Base-by-base conservation (phyloP, 2,888 invertebrate species). In the Allophyes oxyacanthae region DNA sequence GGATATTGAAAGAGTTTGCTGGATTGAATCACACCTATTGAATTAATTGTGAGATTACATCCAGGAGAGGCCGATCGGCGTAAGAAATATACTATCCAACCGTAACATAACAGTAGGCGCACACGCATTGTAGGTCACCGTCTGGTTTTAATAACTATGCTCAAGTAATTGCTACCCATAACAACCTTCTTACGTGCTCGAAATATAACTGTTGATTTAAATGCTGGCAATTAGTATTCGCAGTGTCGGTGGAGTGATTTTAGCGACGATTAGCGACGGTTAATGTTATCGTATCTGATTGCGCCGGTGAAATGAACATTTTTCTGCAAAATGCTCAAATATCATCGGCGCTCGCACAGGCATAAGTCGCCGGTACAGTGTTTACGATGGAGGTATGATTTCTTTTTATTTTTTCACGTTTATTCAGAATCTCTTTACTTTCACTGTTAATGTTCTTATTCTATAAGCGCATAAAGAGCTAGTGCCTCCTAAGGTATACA, bases 311-410 rank as follows among this genome's bases (percentile, higher is more conserved):
- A 92, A 92, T 93, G 92, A 88, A 82, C 91, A 90, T 92, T 93
- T 93, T 93, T 79, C 69, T 81, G 78, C 87, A 92, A 93, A 92
- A 94, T 94, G 94, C 94, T 94, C 89, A 94, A 92, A 86, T 93
- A 92, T 92, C 94, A 94, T 86, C 92, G 94, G 73, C 92, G 94
- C 65, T 92, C 92, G 46, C 94, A 93, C 81, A 92, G 92, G 73
- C 90, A 94, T 83, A 94, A 94, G 75, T 92, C 93, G 38, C 93
- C 94, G 11, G 94, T 94, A 67, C 91, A 89, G 79, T 94, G 94
- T 76, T 86, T 94, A 75, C 83, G 89, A 91, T 94, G 94, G 94
- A 94, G 94, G 94, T 94, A 85, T 60, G 87, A 7, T 11, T 36
- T 37, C 5, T 8, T 36, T 34, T 30, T 48, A 26, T 11, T 9